Evolutionary conservation across 2,113 vertebrate genomes (phyloP), one percentile per base, ranked within the genome.

Genomic region (Chinchilla lanigera): DNA sequence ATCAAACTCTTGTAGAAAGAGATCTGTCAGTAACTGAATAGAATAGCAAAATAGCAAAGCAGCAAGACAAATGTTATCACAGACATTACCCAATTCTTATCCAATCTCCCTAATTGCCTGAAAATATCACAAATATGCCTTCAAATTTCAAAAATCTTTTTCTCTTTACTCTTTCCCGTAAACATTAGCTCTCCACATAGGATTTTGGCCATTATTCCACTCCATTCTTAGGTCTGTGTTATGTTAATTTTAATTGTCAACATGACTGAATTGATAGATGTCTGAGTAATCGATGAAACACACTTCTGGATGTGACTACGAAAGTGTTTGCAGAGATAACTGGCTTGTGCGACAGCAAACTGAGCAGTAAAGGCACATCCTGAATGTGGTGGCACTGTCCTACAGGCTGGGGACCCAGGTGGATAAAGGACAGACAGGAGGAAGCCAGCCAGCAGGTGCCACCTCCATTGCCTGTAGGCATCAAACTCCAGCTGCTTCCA

Each of bases 1-100:
- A 85, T 22, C 22, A 65, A 63, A 67, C 41, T 71, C 8, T 92
- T 94, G 80, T 81, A n/a, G 63, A 97, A 96, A 81, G 22, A 83
- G 44, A 71, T 44, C 2, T 92, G 38, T 33, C 54, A 85, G 56
- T 89, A 63, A 85, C 0, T 69, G 6, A 80, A 71, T 50, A 87
- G 60, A 52, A 47, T 20, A 44, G 41, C 3, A 63, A 50, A 65
- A 54, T 38, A 90, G 3, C 6, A 95, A 95, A 84, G 35, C n/a
- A 77, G 65, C 10, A 54, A 41, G 16, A 47, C 71, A 78, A 78
- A 93, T 50, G 3, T 54, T 93, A 77, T 16, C 28, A 47, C n/a
- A 38, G 35, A 71, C 61, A 88, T 47, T 47, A 91, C 7, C 1
- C 1, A 4, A 71, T n/a, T 3, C 54, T 77, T 28, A 81, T 30